Evolutionary conservation across 2,113 vertebrate species (phyloP).

Genomic region (Arizona elegans): DNA sequence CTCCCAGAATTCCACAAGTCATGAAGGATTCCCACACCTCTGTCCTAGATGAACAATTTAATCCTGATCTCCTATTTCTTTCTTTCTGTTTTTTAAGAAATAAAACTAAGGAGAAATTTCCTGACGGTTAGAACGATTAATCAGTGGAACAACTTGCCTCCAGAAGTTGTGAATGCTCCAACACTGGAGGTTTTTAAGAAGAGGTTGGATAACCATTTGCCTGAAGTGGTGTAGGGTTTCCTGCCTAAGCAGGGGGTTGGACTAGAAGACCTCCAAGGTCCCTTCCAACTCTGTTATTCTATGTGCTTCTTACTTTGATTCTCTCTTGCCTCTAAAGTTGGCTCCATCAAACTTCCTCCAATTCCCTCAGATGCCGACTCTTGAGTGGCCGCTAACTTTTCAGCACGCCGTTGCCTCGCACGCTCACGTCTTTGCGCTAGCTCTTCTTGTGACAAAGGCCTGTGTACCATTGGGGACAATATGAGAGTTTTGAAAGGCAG

Average conservation of each 20-base stretch:
- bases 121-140: too few relatives aligned
- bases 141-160: not conserved
- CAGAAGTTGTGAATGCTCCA: too few relatives aligned
- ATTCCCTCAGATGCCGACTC: slow-evolving; percentile 42
- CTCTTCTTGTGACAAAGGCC: slow-evolving; percentile 88
- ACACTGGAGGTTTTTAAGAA: too few relatives aligned
- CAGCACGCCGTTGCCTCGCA: slow-evolving; percentile 80
- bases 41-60: not conserved
- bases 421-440: slow-evolving; percentile 80
- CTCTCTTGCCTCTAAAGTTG: slow-evolving; percentile 26
- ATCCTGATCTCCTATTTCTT: not conserved
- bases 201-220: too few relatives aligned
- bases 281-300: too few relatives aligned
- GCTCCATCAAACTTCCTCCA: slow-evolving; percentile 37
- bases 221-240: too few relatives aligned
- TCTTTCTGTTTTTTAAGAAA: too few relatives aligned
- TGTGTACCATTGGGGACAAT: slow-evolving; percentile 46
- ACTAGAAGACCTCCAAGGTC: too few relatives aligned
- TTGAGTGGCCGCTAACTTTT: slow-evolving; percentile 72
- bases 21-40: not conserved
- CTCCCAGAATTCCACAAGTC: not conserved
- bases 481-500: not conserved
- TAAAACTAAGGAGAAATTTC: too few relatives aligned
- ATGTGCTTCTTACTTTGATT: slow-evolving; percentile 57
- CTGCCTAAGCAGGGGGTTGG: too few relatives aligned